phyloP scores from a whole-genome alignment of 2,113 vertebrate genomes.

The Phycodurus eques region DNA sequence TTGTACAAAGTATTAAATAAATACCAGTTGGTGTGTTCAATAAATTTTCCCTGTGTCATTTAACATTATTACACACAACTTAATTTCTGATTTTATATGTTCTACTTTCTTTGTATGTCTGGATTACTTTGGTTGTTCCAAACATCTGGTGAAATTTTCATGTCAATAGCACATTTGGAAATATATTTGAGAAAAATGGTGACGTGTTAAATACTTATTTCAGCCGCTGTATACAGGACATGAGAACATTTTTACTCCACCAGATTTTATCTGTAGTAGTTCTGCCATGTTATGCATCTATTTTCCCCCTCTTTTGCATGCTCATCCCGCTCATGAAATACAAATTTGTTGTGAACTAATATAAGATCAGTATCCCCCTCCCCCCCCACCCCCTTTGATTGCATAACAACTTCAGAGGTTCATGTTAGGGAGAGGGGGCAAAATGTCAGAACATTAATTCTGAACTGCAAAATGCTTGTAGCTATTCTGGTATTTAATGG shows the following conservation, averaged over 20 bases:
- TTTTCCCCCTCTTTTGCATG: constrained; percentile 14
- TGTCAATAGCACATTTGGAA: too few relatives aligned
- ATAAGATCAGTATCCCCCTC: neutral
- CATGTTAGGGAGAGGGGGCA: neutral
- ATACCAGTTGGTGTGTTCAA: too few relatives aligned
- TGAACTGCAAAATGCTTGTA: neutral
- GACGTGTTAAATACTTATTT: too few relatives aligned
- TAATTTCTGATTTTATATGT: too few relatives aligned
- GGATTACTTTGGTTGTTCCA: too few relatives aligned
- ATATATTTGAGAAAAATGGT: too few relatives aligned
- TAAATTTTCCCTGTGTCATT: too few relatives aligned
- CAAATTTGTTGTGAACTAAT: neutral
- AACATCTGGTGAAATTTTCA: too few relatives aligned
- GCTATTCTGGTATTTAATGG: neutral
- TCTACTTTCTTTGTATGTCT: too few relatives aligned
- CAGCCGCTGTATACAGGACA: constrained; percentile 15
- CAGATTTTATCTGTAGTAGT: constrained; percentile 42
- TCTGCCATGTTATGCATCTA: constrained; percentile 24
- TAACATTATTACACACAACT: too few relatives aligned
- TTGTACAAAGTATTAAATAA: too few relatives aligned
- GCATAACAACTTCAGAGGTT: neutral
- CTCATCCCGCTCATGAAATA: constrained; percentile 24
- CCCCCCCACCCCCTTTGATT: neutral
- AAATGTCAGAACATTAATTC: neutral
- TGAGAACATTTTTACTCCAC: constrained; percentile 27